Percentiles rank a stretch among this genome's conserved stretches.
phyloP scores from a whole-genome alignment of 2,797 vertebrate genomes.

The Siniperca undulata region DNA sequence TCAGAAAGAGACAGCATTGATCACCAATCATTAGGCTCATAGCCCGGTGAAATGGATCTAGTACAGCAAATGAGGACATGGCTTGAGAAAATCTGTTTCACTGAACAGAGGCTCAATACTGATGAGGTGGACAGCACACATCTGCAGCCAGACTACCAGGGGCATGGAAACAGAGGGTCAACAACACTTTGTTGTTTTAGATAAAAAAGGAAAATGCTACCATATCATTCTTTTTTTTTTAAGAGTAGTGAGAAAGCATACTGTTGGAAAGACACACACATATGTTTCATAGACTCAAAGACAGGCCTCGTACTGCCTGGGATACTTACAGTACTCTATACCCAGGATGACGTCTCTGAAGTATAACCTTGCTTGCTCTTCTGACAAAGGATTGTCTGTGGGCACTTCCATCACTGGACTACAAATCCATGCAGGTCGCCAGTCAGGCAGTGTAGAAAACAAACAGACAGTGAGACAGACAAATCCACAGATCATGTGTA shows the following conservation, averaged over 20 bases:
- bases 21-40: conserved; percentile 44
- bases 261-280: neutral
- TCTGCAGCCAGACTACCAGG: conserved; percentile 19
- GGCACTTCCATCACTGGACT: conserved; percentile 99
- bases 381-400: conserved; percentile 89
- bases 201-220: neutral
- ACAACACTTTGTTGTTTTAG: conserved; percentile 32
- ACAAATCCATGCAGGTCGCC: conserved; percentile 24
- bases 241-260: neutral
- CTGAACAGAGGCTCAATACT: conserved; percentile 36
- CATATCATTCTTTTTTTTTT: neutral
- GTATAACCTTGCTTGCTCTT: conserved; percentile 93
- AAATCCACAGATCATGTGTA: conserved; percentile 16
- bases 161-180: conserved; percentile 17
- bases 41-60: conserved; percentile 42
- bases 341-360: conserved; percentile 96
- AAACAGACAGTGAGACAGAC: conserved; percentile 19
- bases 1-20: conserved; percentile 44
- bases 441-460: neutral
- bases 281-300: conserved; percentile 2
- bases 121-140: conserved; percentile 41
- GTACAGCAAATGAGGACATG: conserved; percentile 47
- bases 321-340: conserved; percentile 96
- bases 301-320: neutral
- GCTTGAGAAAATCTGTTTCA: conserved; percentile 32